phyloP scores from a whole-genome alignment of 92 coral and sea anemone genomes.

The Phenganax subtilis region DNA sequence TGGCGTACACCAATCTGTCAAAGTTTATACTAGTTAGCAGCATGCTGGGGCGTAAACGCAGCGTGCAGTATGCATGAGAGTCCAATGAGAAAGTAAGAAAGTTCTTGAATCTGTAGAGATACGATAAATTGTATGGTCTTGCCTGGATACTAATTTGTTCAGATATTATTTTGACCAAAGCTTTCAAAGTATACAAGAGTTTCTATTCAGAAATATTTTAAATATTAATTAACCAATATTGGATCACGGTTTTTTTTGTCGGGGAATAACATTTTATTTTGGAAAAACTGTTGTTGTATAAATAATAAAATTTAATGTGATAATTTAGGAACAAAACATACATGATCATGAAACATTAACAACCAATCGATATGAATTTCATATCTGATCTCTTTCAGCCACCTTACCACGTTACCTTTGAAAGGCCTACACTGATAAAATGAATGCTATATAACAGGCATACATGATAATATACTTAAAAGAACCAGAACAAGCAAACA shows the following conservation, averaged over 20 bases:
- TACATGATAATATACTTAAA: too few species aligned
- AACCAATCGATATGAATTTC: not conserved
- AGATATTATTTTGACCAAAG: too few species aligned
- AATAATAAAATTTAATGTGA: not conserved
- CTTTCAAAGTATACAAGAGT: too few species aligned
- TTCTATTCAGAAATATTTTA: not conserved
- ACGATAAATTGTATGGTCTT: too few species aligned
- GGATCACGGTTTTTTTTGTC: not conserved
- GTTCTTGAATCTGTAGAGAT: too few species aligned
- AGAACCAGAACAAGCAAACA: too few species aligned
- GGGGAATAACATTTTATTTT: not conserved
- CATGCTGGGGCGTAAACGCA: not conserved
- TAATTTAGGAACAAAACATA: not conserved
- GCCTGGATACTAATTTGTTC: too few species aligned
- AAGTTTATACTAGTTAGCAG: constrained; percentile 13
- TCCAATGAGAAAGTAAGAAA: too few species aligned
- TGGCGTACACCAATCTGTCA: constrained; percentile 11
- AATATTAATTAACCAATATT: not conserved
- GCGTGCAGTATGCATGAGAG: not conserved
- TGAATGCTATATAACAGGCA: too few species aligned
- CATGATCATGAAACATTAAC: not conserved
- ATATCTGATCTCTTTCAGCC: too few species aligned
- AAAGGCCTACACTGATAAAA: too few species aligned
- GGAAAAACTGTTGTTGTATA: not conserved
- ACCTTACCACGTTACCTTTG: too few species aligned